Evolutionary conservation across 2,888 invertebrate species (phyloP).

Genomic region (Agrotis ipsilon): DNA sequence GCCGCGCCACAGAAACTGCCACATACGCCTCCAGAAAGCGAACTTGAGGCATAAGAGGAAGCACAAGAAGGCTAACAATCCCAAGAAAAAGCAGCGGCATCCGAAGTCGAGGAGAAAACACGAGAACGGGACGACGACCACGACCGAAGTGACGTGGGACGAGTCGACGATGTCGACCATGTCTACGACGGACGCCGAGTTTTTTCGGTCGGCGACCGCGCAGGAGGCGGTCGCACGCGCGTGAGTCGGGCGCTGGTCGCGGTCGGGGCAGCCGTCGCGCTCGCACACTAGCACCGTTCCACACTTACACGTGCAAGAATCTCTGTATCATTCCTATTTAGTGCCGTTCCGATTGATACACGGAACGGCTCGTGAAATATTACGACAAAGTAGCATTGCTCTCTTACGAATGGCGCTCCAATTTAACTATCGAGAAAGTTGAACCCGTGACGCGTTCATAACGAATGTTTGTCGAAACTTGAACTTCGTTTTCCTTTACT

Average conservation of each 20-base stretch:
- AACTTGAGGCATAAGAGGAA: conserved; percentile 86
- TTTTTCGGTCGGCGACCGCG: conserved; percentile 91
- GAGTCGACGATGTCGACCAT: conserved; percentile 89
- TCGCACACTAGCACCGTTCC: conserved; percentile 90
- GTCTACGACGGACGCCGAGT: conserved; percentile 90
- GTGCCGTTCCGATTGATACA: conserved; percentile 65
- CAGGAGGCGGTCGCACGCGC: conserved; percentile 90
- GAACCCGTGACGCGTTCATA: conserved; percentile 67
- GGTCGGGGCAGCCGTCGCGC: conserved; percentile 89
- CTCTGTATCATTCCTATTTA: conserved; percentile 82
- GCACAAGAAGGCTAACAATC: conserved; percentile 88
- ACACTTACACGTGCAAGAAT: conserved; percentile 84
- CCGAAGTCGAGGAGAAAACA: conserved; percentile 90
- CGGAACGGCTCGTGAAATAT: conserved; percentile 70
- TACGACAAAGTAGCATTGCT: conserved; percentile 77
- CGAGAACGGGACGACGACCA: conserved; percentile 87
- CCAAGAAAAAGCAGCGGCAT: conserved; percentile 89
- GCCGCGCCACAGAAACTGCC: conserved; percentile 86
- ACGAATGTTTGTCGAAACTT: conserved; percentile 61
- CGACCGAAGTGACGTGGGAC: conserved; percentile 87
- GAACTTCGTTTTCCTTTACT: conserved; percentile 71
- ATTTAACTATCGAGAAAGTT: conserved; percentile 66
- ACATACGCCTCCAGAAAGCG: conserved; percentile 87
- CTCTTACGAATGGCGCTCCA: conserved; percentile 75
- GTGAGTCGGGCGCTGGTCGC: conserved; percentile 87